Base-by-base conservation (phyloP, 2,797 vertebrate genomes). In the Knipowitschia caucasica region DNA sequence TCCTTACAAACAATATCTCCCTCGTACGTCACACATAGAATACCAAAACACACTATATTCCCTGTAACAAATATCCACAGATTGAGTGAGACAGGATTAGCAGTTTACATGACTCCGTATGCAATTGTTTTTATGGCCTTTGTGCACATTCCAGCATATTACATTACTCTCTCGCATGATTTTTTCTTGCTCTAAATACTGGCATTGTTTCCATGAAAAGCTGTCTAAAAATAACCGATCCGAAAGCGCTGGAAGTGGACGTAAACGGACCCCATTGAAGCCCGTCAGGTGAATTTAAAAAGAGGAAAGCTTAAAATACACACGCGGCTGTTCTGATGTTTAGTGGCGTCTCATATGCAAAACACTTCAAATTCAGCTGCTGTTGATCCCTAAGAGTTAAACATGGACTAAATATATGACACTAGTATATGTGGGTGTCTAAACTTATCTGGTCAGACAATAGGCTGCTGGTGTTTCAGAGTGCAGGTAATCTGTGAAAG, bases 251-350 rank as follows among this genome's bases (percentile, higher is more conserved):
- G 45, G 59, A 56, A 67, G 63, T 69, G 42, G 20, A 55, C 62
- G 82, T 69, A 82, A 85, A 75, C 69, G 44, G 78, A 88, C 79
- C 84, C 83, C 64, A 27, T 20, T 61, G 68, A 78, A 69, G 65
- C 38, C 61, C 78, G 73, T 85, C 69, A 82, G 73, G 74, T 80
- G 75, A 80, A 68, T 78, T 66, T 75, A 80, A 43, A 34, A 78
- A 69, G 72, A 36, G 64, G 64, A 60, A 68, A 52, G 64, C 80
- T 73, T 77, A 78, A 89, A 88, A 87, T 87, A 88, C 83, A 86
- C 70, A 57, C 55, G 35, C 42, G 53, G n/a, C 52, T 62, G 63
- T 49, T 47, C 50, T 57, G 73, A 73, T 23, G 71, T 52, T 85
- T 82, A 75, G 54, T 56, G 50, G 34, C 50, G 59, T 65, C 69